Base-by-base conservation (phyloP, 2,113 vertebrate species). In the Hypanus sabinus region DNA sequence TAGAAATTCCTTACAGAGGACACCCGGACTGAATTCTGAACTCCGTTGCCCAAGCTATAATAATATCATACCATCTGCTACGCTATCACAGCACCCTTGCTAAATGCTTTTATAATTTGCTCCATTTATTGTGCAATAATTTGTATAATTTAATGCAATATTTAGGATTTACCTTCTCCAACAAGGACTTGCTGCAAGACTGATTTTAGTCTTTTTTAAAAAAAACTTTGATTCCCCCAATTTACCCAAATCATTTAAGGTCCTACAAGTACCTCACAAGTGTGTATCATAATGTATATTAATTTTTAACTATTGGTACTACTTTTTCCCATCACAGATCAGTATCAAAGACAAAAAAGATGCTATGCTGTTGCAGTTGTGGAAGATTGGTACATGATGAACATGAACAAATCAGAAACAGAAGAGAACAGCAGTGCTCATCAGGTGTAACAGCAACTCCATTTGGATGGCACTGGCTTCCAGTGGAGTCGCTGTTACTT, bases 371-470 rank as follows among this genome's bases (percentile, higher is more conserved):
- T 93, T 33, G 94, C 91, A 91, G 62, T 83, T 46, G 10, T 9
- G 90, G 60, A 70, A 94, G 71, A 93, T 57, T 7, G 75, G 60
- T 1, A 57, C 60, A 70, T 46, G 9, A 1, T 73, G 71, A 62
- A 57, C 16, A 38, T 80, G 46, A 94, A 70, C 46, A 75, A 14
- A 46, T 24, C 90, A 77, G 71, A 60, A 9, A 94, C 71, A 57
- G 88, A 94, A 95, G 6, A 0, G 9, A 94, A 71, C 71, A 94
- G 5, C 94, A 92, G 96, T 96, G 94, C 94, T 95, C 95, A 96
- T 97, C 97, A 96, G 75, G 94, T 97, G 97, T 97, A 97, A 98
- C 97, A 98, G 97, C 97, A 97, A 97, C 97, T 98, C 97, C 97
- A 97, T 96, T 95, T 97, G 97, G 97, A 97, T 96, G 95, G 95